Conservation (phyloP, 2,797 vertebrate genomes). For the Sphenopsis melanotis region DNA sequence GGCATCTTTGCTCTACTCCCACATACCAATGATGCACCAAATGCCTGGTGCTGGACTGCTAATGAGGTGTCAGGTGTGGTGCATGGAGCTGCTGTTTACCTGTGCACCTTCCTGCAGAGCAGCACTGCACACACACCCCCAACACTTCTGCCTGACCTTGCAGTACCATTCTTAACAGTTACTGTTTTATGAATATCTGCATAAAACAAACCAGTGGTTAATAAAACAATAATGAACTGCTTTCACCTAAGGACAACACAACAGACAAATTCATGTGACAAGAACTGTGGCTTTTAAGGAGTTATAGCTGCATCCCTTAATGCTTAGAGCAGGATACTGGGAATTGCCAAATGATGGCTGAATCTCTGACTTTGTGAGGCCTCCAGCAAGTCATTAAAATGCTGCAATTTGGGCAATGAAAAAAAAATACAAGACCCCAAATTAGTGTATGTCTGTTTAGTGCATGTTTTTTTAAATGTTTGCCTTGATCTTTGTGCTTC, state of each 20-base stretch:
- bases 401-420: background rate
- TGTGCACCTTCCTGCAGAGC: background rate
- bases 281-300: background rate
- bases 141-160: background rate
- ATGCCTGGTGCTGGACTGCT: background rate
- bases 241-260: background rate
- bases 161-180: background rate
- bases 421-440: background rate
- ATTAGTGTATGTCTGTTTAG: background rate
- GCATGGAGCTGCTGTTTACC: background rate
- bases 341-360: background rate
- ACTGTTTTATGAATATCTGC: background rate
- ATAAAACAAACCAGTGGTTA: background rate
- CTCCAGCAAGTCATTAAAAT: background rate
- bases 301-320: background rate
- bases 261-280: background rate
- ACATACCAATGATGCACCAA: rapidly evolving
- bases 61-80: background rate
- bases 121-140: background rate
- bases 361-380: background rate
- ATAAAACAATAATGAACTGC: background rate
- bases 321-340: background rate
- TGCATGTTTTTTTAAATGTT: background rate
- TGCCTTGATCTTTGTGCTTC: slow-evolving; percentile 11
- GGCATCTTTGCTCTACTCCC: background rate